Conservation (phyloP, 2,113 vertebrate species). For the Catharus bicknelli region DNA sequence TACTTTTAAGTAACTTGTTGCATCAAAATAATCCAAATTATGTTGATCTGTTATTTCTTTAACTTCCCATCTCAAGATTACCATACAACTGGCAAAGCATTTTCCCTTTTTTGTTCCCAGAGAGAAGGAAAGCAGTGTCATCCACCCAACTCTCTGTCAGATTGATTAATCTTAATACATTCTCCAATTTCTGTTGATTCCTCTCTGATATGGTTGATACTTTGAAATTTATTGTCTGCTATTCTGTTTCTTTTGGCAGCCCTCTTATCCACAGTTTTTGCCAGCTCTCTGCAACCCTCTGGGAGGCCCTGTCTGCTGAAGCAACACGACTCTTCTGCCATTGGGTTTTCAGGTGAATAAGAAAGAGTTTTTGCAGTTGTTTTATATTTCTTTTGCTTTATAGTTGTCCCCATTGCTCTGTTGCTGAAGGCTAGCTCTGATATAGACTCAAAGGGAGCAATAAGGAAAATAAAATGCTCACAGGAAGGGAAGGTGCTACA, state of each 20-base stretch:
- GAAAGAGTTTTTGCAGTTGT: neutral
- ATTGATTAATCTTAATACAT: neutral
- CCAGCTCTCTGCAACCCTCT: neutral
- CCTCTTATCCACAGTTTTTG: neutral
- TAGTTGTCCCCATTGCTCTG: neutral
- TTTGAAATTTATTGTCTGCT: neutral
- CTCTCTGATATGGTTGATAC: neutral
- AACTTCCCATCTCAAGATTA: neutral
- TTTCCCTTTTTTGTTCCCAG: neutral
- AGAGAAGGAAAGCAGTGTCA: neutral
- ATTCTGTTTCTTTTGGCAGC: neutral
- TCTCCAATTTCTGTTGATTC: neutral
- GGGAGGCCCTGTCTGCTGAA: neutral
- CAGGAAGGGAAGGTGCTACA: neutral
- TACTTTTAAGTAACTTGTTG: neutral
- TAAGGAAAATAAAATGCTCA: neutral
- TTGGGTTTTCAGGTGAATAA: neutral
- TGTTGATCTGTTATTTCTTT: neutral
- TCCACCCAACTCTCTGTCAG: neutral
- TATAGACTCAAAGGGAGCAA: neutral
- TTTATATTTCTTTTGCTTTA: conserved; percentile 23
- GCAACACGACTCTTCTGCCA: neutral
- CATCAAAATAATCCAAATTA: neutral
- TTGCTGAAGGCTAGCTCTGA: conserved; percentile 7
- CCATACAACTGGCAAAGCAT: neutral